Conservation (phyloP, 92 coral and sea anemone species). For the Chrysogorgia sp. region DNA sequence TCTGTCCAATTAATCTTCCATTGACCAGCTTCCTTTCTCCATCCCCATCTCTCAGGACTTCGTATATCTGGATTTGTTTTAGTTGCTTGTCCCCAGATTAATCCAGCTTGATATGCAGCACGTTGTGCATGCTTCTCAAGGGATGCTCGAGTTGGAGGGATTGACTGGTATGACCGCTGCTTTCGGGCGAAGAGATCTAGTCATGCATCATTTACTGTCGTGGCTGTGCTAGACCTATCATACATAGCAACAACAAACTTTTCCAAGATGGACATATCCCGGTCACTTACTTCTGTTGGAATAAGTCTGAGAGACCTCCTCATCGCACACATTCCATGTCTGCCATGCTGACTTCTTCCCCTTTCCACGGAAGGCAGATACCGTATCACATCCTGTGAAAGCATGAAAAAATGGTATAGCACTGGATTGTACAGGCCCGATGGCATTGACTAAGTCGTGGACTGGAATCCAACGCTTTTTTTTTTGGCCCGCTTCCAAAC, state of each 20-base stretch:
- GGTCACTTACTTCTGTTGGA: slow-evolving; percentile 39
- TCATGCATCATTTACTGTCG: slow-evolving; percentile 43
- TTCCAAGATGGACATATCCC: slow-evolving; percentile 45
- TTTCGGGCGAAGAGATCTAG: slow-evolving; percentile 57
- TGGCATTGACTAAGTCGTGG: neutral
- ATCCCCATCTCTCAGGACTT: slow-evolving; percentile 53
- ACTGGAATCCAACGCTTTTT: slow-evolving; percentile 13
- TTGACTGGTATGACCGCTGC: slow-evolving; percentile 37
- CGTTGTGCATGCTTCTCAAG: slow-evolving; percentile 47
- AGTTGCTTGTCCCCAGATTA: slow-evolving; percentile 56
- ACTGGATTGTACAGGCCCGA: slow-evolving; percentile 1
- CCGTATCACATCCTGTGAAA: slow-evolving; percentile 15
- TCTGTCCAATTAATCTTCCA: slow-evolving; percentile 56
- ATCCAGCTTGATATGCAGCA: slow-evolving; percentile 53
- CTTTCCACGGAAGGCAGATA: slow-evolving; percentile 37
- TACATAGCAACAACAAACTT: slow-evolving; percentile 53
- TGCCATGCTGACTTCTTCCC: slow-evolving; percentile 60
- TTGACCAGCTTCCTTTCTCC: slow-evolving; percentile 17
- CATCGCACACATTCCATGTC: slow-evolving; percentile 36
- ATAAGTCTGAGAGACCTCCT: slow-evolving; percentile 35
- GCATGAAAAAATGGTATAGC: slow-evolving; percentile 35
- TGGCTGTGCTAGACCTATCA: slow-evolving; percentile 55
- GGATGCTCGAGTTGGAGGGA: slow-evolving; percentile 60
- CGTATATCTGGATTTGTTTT: slow-evolving; percentile 18
- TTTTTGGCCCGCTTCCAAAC: too few relatives aligned